Percentiles rank a stretch among this genome's conserved stretches.
Evolutionary conservation across 2,113 vertebrate species (phyloP).

Genomic region (Sceloporus undulatus): DNA sequence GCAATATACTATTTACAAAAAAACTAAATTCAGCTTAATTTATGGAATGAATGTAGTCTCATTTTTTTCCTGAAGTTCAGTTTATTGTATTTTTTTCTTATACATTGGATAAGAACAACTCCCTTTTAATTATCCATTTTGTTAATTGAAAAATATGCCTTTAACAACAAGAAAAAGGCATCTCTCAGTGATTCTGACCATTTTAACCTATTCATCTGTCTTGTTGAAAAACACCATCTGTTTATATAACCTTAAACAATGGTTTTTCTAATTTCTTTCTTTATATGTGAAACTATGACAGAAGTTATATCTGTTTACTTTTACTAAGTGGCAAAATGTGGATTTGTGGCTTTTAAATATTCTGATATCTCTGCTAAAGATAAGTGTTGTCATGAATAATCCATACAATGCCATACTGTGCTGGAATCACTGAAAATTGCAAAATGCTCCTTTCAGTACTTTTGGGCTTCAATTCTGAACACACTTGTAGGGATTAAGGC

Average conservation of each 20-base stretch:
- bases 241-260: not conserved
- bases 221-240: not conserved
- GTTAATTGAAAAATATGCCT: not conserved
- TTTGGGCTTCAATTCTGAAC: not conserved
- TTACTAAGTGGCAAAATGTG: not conserved
- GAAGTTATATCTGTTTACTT: not conserved
- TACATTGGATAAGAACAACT: not conserved
- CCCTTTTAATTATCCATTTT: not conserved
- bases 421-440: not conserved
- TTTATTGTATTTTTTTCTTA: constrained; percentile 6
- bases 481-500: not conserved
- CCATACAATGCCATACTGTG: not conserved
- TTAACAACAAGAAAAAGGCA: not conserved
- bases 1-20: not conserved
- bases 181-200: not conserved
- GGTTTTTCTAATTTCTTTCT: not conserved
- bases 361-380: not conserved
- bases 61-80: not conserved
- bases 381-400: not conserved
- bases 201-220: not conserved
- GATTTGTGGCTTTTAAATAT: not conserved
- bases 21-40: not conserved
- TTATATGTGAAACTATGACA: not conserved
- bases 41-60: not conserved
- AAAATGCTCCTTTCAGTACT: not conserved